Percentiles rank a stretch among this genome's conserved stretches.
phyloP scores from a whole-genome alignment of 2,113 vertebrate genomes.

The Nerophis lumbriciformis region DNA sequence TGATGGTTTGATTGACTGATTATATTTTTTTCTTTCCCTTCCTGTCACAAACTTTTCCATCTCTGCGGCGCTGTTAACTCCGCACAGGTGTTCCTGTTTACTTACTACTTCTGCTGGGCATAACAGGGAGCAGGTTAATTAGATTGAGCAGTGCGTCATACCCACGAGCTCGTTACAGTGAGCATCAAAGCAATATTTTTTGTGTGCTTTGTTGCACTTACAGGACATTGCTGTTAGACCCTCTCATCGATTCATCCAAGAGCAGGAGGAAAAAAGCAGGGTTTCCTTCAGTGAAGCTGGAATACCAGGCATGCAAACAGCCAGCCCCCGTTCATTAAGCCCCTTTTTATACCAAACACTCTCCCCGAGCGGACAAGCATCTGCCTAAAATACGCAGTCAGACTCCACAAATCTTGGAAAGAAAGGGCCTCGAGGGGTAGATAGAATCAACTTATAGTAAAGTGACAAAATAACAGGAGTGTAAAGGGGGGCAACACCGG shows the following conservation, averaged over 20 bases:
- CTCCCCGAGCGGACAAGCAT: slow-evolving; percentile 64
- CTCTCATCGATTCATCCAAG: not conserved
- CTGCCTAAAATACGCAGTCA: slow-evolving; percentile 46
- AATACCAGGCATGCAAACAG: slow-evolving; percentile 60
- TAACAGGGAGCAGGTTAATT: too few relatives aligned
- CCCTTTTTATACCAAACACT: slow-evolving; percentile 64
- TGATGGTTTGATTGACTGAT: too few relatives aligned
- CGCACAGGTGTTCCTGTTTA: too few relatives aligned
- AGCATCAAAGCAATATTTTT: too few relatives aligned
- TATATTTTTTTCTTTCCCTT: too few relatives aligned
- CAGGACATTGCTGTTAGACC: not conserved
- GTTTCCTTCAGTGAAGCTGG: slow-evolving; percentile 63
- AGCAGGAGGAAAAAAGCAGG: slow-evolving; percentile 13
- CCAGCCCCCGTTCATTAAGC: slow-evolving; percentile 69
- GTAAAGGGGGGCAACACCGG: slow-evolving; percentile 25
- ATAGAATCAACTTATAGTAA: slow-evolving; percentile 25
- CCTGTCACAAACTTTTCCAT: too few relatives aligned
- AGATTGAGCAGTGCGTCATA: too few relatives aligned
- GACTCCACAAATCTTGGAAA: slow-evolving; percentile 23
- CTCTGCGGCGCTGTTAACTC: too few relatives aligned
- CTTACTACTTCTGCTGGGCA: too few relatives aligned
- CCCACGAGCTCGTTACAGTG: too few relatives aligned
- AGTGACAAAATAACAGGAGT: slow-evolving; percentile 25
- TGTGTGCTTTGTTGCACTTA: too few relatives aligned
- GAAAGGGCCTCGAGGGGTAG: slow-evolving; percentile 24